Evolutionary conservation across 2,113 vertebrate species (phyloP).

Genomic region (Lipotes vexillifer): DNA sequence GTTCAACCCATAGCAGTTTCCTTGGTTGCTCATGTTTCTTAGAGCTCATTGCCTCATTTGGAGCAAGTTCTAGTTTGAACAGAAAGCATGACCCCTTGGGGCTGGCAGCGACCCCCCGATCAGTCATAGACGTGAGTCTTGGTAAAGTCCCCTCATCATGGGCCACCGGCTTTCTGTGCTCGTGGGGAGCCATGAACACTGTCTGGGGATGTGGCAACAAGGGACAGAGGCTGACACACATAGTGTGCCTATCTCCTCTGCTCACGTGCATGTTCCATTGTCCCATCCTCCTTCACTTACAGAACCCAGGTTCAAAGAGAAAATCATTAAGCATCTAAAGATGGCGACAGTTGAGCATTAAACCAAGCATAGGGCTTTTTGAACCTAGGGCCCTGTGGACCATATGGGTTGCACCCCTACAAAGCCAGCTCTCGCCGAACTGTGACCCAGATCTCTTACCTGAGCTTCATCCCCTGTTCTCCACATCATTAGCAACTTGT

Average conservation of each 20-base stretch:
- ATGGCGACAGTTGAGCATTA: neutral
- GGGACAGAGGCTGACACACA: neutral
- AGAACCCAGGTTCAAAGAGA: neutral
- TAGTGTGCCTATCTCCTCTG: neutral
- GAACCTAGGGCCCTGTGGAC: neutral
- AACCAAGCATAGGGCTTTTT: neutral
- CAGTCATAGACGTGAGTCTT: neutral
- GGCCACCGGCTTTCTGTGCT: neutral
- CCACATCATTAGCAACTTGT: neutral
- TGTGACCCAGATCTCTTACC: neutral
- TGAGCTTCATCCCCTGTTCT: neutral
- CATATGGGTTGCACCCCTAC: accelerated
- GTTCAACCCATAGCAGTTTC: neutral
- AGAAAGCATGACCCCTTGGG: neutral
- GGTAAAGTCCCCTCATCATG: neutral
- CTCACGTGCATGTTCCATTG: neutral
- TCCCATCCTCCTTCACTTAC: neutral
- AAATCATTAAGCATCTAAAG: neutral
- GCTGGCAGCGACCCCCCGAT: neutral
- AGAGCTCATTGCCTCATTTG: neutral
- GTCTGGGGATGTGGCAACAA: neutral
- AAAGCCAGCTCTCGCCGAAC: neutral
- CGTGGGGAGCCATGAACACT: neutral
- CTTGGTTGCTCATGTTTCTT: neutral
- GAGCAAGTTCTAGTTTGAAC: neutral